Evolutionary conservation across 2,888 invertebrate genomes (phyloP), one percentile per base, ranked within the genome.

Genomic region (Tetragnatha montana): DNA sequence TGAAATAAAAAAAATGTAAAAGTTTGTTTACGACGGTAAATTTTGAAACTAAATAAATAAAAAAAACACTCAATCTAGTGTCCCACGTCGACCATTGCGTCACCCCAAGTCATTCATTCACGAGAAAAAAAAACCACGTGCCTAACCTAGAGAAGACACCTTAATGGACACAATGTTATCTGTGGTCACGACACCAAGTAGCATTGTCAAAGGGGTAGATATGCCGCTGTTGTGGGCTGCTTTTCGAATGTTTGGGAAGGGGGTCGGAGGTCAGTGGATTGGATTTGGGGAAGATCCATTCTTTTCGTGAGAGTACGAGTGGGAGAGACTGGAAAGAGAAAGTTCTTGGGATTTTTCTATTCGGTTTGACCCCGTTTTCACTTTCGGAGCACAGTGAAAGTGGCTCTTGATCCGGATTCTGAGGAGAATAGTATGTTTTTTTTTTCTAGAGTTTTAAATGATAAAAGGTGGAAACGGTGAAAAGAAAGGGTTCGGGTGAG

Each of bases 141-240:
- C 83, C 75, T 12, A n/a, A 70, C 17, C 35, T 19, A 21, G 21
- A 70, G 51, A 76, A 68, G 76, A 81, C 81, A 81, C 78, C 85
- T 49, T n/a, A 17, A 50, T n/a, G 21, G 71, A 89, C 71, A 89
- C 89, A 89, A 89, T 89, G 89, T 89, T 85, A 89, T 89, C 89
- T 81, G 17, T 49, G 49, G 70, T 89, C 89, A 89, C 89, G 89
- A 85, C 89, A 89, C 76, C 60, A 50, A 22, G n/a, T n/a, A 21
- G 81, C 76, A 89, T 89, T 89, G 89, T 89, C 89, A 85, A 85
- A 78, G 51, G 81, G 78, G 49, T 68, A n/a, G 14, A 22, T 70
- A 22, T 51, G 21, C 21, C 50, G 8, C 80, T 80, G 75, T 84
- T 89, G 89, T 89, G 75, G 69, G 35, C 82, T 19, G 35, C 82